These are phyloP conservation scores for Campodea augens DNA, from an alignment of 1,140 invertebrate genomes.

Conservation along the genomic window DNA sequence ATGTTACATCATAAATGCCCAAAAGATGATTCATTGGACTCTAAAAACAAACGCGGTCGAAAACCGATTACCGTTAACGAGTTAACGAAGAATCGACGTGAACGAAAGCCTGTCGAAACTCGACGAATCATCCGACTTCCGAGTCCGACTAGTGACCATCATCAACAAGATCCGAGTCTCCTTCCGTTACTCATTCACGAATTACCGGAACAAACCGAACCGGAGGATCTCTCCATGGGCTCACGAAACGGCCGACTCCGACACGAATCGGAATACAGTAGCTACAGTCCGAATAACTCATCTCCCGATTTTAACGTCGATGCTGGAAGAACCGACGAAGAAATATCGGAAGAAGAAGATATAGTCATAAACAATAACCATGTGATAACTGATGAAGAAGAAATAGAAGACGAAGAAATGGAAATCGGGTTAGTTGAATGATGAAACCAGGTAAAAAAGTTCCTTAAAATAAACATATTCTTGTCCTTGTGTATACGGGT, in stretches of 20 bases:
- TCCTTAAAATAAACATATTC: too few relatives aligned
- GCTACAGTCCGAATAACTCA: too few relatives aligned
- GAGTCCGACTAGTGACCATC: constrained; percentile 14
- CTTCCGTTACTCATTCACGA: constrained; percentile 16
- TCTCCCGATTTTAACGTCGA: too few relatives aligned
- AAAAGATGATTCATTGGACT: constrained; percentile 19
- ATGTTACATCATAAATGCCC: constrained; percentile 67
- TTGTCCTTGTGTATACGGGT: too few relatives aligned
- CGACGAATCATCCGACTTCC: constrained; percentile 21
- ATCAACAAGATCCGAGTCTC: constrained; percentile 8
- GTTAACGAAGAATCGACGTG: constrained; percentile 12
- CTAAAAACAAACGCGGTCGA: constrained; percentile 4
- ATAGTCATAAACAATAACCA: too few relatives aligned
- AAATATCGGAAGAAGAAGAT: too few relatives aligned
- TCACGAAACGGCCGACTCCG: constrained; percentile 1
- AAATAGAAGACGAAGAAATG: too few relatives aligned
- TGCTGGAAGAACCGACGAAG: too few relatives aligned
- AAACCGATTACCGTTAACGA: constrained; percentile 11
- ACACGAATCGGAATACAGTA: not conserved
- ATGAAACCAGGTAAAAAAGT: too few relatives aligned
- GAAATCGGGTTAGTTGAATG: too few relatives aligned
- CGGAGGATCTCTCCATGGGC: constrained; percentile 58
- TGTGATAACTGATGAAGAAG: too few relatives aligned
- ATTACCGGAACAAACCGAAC: constrained; percentile 66
- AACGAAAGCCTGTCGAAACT: constrained; percentile 26